phyloP scores from a whole-genome alignment of 92 coral and sea anemone genomes.

The Zoanthus gigantus region DNA sequence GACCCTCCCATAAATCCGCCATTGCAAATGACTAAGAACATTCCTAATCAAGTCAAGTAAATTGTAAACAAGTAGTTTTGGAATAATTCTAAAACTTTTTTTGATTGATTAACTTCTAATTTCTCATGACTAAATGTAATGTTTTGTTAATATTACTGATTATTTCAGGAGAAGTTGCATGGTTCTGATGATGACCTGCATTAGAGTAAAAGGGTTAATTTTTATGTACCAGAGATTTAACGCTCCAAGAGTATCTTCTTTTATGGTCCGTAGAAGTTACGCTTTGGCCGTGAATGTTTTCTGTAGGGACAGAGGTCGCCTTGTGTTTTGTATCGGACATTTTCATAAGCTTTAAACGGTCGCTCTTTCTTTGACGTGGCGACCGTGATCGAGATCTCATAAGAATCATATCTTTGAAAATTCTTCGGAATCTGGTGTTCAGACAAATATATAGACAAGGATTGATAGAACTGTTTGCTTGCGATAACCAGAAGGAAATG shows the following conservation, averaged over 20 bases:
- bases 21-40: no score
- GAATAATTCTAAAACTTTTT: no score
- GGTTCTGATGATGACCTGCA: no score
- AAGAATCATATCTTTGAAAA: slow-evolving; percentile 1
- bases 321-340: background rate
- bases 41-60: no score
- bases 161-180: no score
- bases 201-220: background rate
- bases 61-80: no score
- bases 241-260: slow-evolving; percentile 11
- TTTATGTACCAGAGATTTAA: background rate
- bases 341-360: background rate
- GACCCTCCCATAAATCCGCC: no score
- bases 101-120: no score
- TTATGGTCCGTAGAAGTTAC: background rate
- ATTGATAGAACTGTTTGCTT: slow-evolving; percentile 42
- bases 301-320: background rate
- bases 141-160: no score
- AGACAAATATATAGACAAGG: slow-evolving; percentile 36
- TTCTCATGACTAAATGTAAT: no score
- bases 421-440: slow-evolving; percentile 13
- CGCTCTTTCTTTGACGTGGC: background rate
- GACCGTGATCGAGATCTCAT: background rate
- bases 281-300: background rate
- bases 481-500: slow-evolving; percentile 23